Percentiles rank a stretch among this genome's conserved stretches.
phyloP scores from a whole-genome alignment of 1,140 invertebrate species.

The Drosophila ironensis region DNA sequence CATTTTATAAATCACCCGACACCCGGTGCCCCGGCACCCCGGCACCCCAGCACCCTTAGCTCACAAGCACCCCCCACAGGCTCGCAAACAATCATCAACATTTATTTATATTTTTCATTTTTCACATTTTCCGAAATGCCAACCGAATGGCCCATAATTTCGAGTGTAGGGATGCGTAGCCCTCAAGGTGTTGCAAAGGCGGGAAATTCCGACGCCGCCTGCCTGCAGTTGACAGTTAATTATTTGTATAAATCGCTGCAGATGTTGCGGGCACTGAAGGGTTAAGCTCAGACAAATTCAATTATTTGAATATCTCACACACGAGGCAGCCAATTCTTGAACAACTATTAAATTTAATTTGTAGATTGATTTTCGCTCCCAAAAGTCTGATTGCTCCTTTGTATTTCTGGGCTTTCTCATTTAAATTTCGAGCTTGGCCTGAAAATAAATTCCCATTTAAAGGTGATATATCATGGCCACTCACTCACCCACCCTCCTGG shows the following conservation, averaged over 20 bases:
- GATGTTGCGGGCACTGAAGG: slow-evolving; percentile 57
- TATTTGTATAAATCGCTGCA: slow-evolving; percentile 70
- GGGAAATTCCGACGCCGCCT: slow-evolving; percentile 34
- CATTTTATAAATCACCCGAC: slow-evolving; percentile 51
- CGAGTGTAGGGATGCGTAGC: slow-evolving; percentile 31
- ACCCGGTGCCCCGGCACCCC: not conserved
- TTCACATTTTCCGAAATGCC: slow-evolving; percentile 48
- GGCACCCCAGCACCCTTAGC: not conserved
- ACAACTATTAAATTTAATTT: too few relatives aligned
- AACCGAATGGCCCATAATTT: slow-evolving; percentile 58
- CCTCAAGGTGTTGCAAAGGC: slow-evolving; percentile 48
- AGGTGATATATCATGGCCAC: slow-evolving; percentile 53
- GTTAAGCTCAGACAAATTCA: slow-evolving; percentile 28
- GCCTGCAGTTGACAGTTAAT: slow-evolving; percentile 74
- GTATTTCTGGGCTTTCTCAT: slow-evolving; percentile 29
- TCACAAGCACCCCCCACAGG: not conserved
- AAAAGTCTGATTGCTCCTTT: not conserved
- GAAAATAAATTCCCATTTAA: slow-evolving; percentile 59
- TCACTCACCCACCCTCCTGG: not conserved
- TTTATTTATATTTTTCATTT: slow-evolving; percentile 76
- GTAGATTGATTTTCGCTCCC: not conserved
- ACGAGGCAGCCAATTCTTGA: not conserved
- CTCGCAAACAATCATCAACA: slow-evolving; percentile 45
- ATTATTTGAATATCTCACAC: slow-evolving; percentile 18
- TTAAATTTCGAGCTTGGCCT: slow-evolving; percentile 42